These are phyloP conservation scores for Lophura nycthemera DNA, from an alignment of 2,113 vertebrate genomes.

Conservation along the genomic window DNA sequence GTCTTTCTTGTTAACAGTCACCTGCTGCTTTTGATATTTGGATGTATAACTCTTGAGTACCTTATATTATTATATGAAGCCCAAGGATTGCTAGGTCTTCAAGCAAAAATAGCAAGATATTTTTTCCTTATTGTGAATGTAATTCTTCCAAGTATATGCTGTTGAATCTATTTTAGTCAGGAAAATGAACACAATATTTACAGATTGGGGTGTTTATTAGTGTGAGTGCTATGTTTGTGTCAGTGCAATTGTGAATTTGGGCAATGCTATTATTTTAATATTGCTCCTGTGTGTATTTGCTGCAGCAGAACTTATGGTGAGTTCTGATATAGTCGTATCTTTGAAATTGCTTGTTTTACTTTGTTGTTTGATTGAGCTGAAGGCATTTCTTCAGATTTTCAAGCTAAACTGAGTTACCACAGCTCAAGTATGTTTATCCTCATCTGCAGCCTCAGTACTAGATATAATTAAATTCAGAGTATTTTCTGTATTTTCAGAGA, in stretches of 20 bases:
- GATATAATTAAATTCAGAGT: not conserved
- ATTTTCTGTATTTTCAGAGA: not conserved
- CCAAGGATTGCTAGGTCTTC: not conserved
- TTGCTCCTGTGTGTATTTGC: not conserved
- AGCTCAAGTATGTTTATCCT: not conserved
- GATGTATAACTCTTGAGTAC: fast-evolving
- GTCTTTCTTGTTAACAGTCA: not conserved
- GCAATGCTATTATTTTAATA: not conserved
- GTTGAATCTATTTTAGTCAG: not conserved
- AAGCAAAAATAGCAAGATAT: not conserved
- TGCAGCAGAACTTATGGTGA: not conserved
- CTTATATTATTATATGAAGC: not conserved
- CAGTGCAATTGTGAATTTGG: not conserved
- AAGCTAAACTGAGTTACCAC: not conserved
- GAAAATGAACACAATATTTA: too few relatives aligned
- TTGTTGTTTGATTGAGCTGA: not conserved
- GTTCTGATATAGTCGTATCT: not conserved
- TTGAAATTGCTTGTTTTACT: not conserved
- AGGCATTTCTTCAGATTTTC: not conserved
- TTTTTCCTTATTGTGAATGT: not conserved
- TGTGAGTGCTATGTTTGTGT: not conserved
- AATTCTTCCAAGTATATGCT: not conserved
- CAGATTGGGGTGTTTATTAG: not conserved
- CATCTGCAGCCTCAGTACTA: not conserved
- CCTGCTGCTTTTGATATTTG: not conserved